Evolutionary conservation across 1,140 invertebrate species (phyloP), one percentile per base, ranked within the genome.

Genomic region (Brachionus sp.): DNA sequence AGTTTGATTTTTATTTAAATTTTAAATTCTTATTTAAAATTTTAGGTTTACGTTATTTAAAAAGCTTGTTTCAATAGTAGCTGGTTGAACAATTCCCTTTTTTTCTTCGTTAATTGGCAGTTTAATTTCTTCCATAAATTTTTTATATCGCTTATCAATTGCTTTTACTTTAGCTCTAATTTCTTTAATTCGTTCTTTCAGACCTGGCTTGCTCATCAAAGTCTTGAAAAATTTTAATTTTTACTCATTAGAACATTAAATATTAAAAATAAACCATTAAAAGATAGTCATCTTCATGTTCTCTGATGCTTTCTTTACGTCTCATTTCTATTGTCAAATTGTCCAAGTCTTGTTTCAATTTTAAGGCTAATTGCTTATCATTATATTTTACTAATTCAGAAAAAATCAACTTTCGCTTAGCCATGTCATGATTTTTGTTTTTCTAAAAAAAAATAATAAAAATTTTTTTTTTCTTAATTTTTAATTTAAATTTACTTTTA

Each of bases 161-260:
- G 80, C 62, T 35, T 37, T 46, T 25, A 82, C 39, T 82, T 66
- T 82, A 16, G 35, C 29, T 70, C 68, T 82, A 7, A 66, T 35
- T 68, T 82, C 80, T 66, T 82, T 70, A 23, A 82, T 66, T 35
- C 80, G 19, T 82, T 82, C 42, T 82, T 68, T 66, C 1, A 33
- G 13, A 44, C 66, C 33, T 9, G 57, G 66, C 33, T 66, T 66
- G 12, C 44, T 66, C 57, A 57, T 82, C n/a, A 82, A 6, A 82
- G 57, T 66, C 77, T 82, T 25, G 23, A 62, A 50, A 5, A 13
- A 13, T 44, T 42, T 35, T 64, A 64, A 37, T 35, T 35, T n/a
- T 64, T 9, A 23, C 23, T n/a, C 2, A 25, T 3, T 7, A 16
- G 0, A 23, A 23, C 1, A 53, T 16, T 35, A 57, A 29, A 53